A percentile compares a stretch with the other conserved stretches of the same genome.
phyloP scores from a whole-genome alignment of 2,888 invertebrate species.

The Phalera bucephala region DNA sequence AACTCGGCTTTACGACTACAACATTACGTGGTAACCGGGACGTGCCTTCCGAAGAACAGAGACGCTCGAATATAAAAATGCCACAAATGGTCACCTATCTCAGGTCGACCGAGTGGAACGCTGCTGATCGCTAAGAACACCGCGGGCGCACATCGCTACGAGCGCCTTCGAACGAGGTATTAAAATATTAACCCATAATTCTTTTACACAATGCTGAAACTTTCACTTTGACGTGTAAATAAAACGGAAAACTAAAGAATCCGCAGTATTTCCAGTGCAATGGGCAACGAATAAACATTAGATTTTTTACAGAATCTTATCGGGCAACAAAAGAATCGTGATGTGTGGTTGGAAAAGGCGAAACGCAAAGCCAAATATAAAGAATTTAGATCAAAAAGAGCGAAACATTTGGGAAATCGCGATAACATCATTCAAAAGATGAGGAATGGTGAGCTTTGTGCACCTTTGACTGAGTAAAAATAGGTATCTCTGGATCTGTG shows the following conservation, averaged over 20 bases:
- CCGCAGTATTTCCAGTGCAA: conserved; percentile 33
- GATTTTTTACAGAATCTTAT: conserved; percentile 61
- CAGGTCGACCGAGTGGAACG: too few relatives aligned
- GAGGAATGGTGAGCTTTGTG: conserved; percentile 70
- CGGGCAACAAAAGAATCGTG: conserved; percentile 67
- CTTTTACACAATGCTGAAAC: too few relatives aligned
- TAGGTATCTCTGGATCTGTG: conserved; percentile 58
- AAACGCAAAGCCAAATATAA: conserved; percentile 67
- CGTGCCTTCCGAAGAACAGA: too few relatives aligned
- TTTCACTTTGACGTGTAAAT: conserved; percentile 2
- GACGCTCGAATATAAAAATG: too few relatives aligned
- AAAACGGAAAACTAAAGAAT: conserved; percentile 19
- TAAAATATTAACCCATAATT: too few relatives aligned
- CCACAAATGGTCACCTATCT: too few relatives aligned
- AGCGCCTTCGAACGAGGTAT: too few relatives aligned
- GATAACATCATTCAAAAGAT: conserved; percentile 78
- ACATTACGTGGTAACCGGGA: too few relatives aligned
- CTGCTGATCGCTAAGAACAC: too few relatives aligned
- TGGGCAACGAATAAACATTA: conserved; percentile 47
- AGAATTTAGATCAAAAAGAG: conserved; percentile 76
- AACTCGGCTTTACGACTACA: too few relatives aligned
- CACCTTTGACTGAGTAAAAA: conserved; percentile 68
- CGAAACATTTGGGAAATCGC: conserved; percentile 73
- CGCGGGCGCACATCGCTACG: too few relatives aligned
- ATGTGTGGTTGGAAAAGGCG: conserved; percentile 66